Conservation (phyloP, 2,113 vertebrate genomes). For the Syngnathus scovelli region DNA sequence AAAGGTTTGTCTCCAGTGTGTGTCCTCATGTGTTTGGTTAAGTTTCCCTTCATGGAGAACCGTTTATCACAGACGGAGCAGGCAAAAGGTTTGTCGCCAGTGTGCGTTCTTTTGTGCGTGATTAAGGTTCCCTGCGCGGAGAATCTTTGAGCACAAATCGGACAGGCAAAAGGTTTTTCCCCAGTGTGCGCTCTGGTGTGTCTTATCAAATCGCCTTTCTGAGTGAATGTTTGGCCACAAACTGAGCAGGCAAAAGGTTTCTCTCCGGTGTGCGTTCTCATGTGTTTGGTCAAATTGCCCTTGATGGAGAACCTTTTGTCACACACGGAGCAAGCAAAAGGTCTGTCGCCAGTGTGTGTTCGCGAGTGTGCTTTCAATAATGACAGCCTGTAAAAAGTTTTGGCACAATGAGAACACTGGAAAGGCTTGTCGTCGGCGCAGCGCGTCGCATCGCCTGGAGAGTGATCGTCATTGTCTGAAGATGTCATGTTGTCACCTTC, state of each 20-base stretch:
- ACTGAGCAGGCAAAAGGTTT: not conserved
- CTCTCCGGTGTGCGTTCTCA: not conserved
- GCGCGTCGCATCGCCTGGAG: not conserved
- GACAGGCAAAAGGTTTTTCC: not conserved
- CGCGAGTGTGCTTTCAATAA: not conserved
- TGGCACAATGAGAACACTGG: not conserved
- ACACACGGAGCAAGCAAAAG: not conserved
- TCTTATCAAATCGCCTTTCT: not conserved
- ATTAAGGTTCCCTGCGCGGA: not conserved
- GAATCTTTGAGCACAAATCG: not conserved
- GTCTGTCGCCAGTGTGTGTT: not conserved
- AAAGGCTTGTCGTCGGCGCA: not conserved
- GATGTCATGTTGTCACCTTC: not conserved
- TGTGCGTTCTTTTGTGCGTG: not conserved
- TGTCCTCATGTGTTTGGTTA: not conserved
- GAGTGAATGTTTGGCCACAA: not conserved
- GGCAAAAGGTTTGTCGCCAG: not conserved
- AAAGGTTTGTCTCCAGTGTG: not conserved
- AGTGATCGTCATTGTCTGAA: not conserved
- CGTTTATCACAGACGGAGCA: not conserved
- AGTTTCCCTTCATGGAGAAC: not conserved
- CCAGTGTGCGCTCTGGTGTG: not conserved
- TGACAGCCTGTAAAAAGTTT: not conserved
- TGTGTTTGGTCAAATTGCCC: not conserved
- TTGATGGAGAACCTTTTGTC: not conserved